A percentile compares a stretch with the other conserved stretches of the same genome.
These are phyloP conservation scores for Serinus canaria DNA, from an alignment of 2,113 vertebrate genomes.

Conservation along the genomic window DNA sequence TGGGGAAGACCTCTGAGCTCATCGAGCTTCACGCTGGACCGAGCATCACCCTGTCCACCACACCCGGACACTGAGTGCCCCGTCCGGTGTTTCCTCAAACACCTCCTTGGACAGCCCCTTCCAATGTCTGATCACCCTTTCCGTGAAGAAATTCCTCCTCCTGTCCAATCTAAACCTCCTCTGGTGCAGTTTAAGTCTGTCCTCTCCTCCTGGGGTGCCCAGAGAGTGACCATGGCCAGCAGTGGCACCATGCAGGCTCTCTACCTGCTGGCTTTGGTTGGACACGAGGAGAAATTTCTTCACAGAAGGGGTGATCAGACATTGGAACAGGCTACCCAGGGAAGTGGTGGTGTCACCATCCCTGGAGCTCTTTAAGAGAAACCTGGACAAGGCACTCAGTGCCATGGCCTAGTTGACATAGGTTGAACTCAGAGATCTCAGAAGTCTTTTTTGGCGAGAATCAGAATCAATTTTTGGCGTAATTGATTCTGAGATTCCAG, in stretches of 20 bases:
- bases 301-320: background rate
- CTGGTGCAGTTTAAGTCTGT: background rate
- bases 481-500: background rate
- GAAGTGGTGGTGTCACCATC: rapidly evolving
- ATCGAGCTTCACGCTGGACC: background rate
- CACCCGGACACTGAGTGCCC: background rate
- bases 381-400: rapidly evolving
- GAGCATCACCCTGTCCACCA: background rate
- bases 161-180: background rate
- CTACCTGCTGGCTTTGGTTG: background rate
- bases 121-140: background rate
- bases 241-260: too few species aligned
- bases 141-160: background rate
- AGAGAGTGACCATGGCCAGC: rapidly evolving
- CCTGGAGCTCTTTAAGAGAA: background rate
- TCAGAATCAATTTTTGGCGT: too few species aligned
- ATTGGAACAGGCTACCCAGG: background rate
- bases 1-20: background rate
- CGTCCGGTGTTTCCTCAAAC: background rate
- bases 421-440: background rate
- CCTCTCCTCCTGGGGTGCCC: background rate
- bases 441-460: background rate
- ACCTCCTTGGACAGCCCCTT: background rate
- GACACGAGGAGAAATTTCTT: background rate
- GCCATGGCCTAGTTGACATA: background rate